Evolutionary conservation across 2,113 vertebrate genomes (phyloP), one percentile per base, ranked within the genome.

Genomic region (Lycaon pictus): DNA sequence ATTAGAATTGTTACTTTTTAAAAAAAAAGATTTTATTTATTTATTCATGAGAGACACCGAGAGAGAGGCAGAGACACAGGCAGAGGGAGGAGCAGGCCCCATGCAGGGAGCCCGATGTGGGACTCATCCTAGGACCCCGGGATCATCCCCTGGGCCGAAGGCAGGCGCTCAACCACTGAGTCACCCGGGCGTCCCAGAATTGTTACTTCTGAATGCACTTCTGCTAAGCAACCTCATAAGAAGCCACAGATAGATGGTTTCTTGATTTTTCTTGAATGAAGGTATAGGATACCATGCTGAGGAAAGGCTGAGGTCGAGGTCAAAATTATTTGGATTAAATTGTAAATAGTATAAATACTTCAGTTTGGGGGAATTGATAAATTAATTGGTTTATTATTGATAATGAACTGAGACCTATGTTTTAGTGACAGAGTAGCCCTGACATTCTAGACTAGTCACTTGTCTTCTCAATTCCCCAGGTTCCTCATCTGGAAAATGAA

Each of bases 201-300:
- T 83, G 56, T 72, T 74, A 23, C 56, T 74, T 95, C 53, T 90
- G 11, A 94, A 84, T 32, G 35, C 20, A 29, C 80, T 83, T 92
- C 62, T 74, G 9, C 22, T 90, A 93, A 83, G 63, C 32, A 82
- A 89, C 72, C 27, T 32, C 17, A 0, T n/a, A 74, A 72, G 62
- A 80, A 60, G 37, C 15, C 62, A 87, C 48, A 67, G 48, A 32
- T 17, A 16, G 15, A 62, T 1, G 11, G 13, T 53, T 25, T 94
- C 74, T 71, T 90, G 76, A 85, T 88, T 96, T 81, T 90, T 74
- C 67, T 87, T 91, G 29, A 56, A 35, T 53, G 27, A 72, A 3
- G 7, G 25, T 71, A 5, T 48, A 53, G 25, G n/a, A 29, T 86
- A 32, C 29, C 35, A 43, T 35, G 25, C 35, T 37, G 81, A 63